Evolutionary conservation across 2,797 vertebrate species (phyloP).

Genomic region (Mormyrus hasselquistii): DNA sequence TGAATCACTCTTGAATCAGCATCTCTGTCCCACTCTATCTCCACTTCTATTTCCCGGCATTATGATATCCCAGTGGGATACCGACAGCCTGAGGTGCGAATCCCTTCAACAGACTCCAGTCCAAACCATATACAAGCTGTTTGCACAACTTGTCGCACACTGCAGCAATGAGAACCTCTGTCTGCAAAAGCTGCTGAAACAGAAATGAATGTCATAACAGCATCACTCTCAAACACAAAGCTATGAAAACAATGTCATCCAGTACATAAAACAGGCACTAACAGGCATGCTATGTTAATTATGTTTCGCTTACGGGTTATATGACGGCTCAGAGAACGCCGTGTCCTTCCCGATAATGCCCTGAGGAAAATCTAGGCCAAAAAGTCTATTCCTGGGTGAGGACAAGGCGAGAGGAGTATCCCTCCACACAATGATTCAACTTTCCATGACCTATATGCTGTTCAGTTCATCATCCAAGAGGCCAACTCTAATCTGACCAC

Average conservation of each 20-base stretch:
- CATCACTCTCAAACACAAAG: neutral
- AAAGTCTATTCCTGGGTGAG: conserved; percentile 34
- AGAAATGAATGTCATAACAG: neutral
- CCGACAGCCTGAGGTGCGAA: neutral
- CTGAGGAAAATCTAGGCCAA: conserved; percentile 28
- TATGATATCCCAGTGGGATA: neutral
- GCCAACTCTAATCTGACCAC: neutral
- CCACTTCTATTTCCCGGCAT: neutral
- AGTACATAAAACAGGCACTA: neutral
- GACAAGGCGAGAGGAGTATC: conserved; percentile 24
- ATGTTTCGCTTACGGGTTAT: neutral
- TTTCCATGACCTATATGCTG: conserved; percentile 26
- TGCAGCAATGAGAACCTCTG: neutral
- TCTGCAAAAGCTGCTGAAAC: neutral
- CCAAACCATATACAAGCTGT: neutral
- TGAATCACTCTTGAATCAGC: neutral
- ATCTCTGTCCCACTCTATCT: neutral
- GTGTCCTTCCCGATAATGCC: conserved; percentile 23
- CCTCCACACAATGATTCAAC: conserved; percentile 28
- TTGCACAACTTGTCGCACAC: neutral
- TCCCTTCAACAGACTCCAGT: neutral
- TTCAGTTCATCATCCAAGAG: conserved; percentile 10
- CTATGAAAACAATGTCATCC: neutral
- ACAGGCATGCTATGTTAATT: neutral
- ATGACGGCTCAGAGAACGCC: neutral